Evolutionary conservation across 2,888 invertebrate species (phyloP).

Genomic region (Erebia aethiops): DNA sequence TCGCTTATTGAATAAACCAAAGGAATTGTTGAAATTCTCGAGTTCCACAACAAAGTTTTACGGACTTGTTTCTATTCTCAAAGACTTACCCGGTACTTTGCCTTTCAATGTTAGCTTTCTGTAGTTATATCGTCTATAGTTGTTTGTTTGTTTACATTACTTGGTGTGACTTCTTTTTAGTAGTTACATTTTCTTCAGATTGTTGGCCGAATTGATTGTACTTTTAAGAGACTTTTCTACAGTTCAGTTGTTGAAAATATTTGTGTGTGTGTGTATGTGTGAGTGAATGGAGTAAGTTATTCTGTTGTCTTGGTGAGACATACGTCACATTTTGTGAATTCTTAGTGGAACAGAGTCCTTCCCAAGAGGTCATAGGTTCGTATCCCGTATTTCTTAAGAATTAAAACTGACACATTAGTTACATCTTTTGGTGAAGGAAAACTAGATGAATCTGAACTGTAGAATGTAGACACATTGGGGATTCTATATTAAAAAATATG

Average conservation of each 20-base stretch:
- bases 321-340: too few relatives aligned
- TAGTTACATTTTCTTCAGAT: slow-evolving; percentile 8
- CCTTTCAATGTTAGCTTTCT: slow-evolving; percentile 18
- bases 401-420: too few relatives aligned
- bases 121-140: slow-evolving; percentile 16
- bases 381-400: too few relatives aligned
- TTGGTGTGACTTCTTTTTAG: slow-evolving; percentile 4
- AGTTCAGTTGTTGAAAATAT: not conserved
- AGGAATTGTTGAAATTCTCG: not conserved
- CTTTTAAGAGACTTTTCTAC: not conserved
- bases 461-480: too few relatives aligned
- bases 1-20: not conserved
- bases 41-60: not conserved
- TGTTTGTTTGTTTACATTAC: slow-evolving; percentile 18
- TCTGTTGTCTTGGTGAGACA: too few relatives aligned
- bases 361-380: too few relatives aligned
- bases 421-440: too few relatives aligned
- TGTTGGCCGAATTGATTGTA: not conserved
- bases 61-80: slow-evolving; percentile 48
- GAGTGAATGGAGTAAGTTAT: not conserved
- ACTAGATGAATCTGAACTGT: too few relatives aligned
- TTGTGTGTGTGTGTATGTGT: not conserved
- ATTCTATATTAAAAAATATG: too few relatives aligned
- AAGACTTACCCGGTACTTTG: slow-evolving; percentile 30
- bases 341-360: too few relatives aligned